These are phyloP conservation scores for Phalacrocorax aristotelis DNA, from an alignment of 2,113 vertebrate genomes.

Conservation along the genomic window DNA sequence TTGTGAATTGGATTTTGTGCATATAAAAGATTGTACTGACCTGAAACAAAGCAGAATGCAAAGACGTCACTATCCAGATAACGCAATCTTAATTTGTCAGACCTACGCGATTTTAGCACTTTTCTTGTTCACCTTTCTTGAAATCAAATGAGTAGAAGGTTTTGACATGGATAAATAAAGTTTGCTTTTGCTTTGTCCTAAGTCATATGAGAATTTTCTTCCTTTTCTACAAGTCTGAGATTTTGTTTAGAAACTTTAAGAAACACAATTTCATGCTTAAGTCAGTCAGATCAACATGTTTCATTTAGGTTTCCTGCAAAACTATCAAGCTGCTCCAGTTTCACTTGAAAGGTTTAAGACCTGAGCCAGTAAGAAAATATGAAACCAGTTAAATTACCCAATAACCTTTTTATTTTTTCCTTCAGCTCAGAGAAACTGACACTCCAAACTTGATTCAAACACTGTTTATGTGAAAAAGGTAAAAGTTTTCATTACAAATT, in stretches of 20 bases:
- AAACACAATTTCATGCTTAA: constrained; percentile 6
- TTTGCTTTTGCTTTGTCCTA: not conserved
- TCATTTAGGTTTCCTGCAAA: not conserved
- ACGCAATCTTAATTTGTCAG: not conserved
- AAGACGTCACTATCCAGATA: not conserved
- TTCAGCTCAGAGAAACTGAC: not conserved
- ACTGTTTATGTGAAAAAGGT: not conserved
- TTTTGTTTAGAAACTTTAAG: not conserved
- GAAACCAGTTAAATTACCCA: not conserved
- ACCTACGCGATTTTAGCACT: not conserved
- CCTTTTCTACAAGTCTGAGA: not conserved
- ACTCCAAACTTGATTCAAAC: not conserved
- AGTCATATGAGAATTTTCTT: not conserved
- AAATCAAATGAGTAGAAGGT: not conserved
- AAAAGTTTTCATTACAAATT: not conserved
- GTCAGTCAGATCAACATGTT: not conserved
- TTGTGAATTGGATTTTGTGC: not conserved
- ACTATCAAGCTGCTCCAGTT: constrained; percentile 22
- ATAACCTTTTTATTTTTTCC: not conserved
- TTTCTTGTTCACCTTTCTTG: not conserved
- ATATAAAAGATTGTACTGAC: not conserved
- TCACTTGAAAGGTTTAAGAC: constrained; percentile 51
- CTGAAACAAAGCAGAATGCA: not conserved
- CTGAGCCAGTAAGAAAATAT: not conserved
- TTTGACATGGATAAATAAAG: not conserved